A percentile compares a stretch with the other conserved stretches of the same genome.
These are phyloP conservation scores for Dasyprocta punctata DNA, from an alignment of 2,113 vertebrate species.

Conservation along the genomic window DNA sequence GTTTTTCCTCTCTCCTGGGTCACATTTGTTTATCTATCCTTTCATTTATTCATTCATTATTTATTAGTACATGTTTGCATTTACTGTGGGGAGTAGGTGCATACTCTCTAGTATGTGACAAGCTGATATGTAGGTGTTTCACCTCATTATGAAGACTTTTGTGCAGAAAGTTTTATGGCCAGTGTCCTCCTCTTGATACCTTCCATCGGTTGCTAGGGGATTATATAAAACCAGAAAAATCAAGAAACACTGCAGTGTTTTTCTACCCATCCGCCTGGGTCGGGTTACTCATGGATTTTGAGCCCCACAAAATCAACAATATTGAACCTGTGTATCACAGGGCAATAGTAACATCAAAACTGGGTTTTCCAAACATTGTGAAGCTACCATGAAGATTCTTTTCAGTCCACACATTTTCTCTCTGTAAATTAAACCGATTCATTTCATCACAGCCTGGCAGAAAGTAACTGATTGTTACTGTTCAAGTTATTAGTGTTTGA, in stretches of 20 bases:
- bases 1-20: not conserved
- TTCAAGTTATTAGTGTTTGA: not conserved
- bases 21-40: not conserved
- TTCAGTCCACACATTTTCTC: not conserved
- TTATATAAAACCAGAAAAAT: not conserved
- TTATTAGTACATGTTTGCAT: not conserved
- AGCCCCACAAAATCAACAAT: too few relatives aligned
- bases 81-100: not conserved
- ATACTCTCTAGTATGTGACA: not conserved
- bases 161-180: too few relatives aligned
- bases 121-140: not conserved
- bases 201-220: too few relatives aligned
- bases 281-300: not conserved
- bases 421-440: not conserved
- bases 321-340: not conserved
- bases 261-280: not conserved
- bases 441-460: not conserved
- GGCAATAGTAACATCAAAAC: not conserved
- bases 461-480: not conserved
- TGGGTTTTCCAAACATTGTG: not conserved
- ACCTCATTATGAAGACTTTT: not conserved
- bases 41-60: not conserved
- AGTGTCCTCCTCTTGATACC: too few relatives aligned
- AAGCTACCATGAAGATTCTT: not conserved
- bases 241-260: not conserved